phyloP scores from a whole-genome alignment of 2,888 invertebrate genomes.

The Ctena decussata region DNA sequence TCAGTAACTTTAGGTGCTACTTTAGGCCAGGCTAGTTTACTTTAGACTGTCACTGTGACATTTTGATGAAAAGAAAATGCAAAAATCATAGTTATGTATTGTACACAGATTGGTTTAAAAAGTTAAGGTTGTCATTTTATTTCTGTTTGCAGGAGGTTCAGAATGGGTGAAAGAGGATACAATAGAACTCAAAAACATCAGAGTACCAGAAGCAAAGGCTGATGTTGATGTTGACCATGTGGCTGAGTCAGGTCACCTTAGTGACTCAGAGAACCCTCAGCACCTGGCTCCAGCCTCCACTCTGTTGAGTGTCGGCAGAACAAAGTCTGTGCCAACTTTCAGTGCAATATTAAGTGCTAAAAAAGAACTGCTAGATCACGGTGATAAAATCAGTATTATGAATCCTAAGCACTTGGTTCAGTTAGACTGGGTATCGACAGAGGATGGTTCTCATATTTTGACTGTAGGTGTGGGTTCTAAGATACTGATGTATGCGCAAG shows the following conservation, averaged over 20 bases:
- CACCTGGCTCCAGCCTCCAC: conserved; percentile 69
- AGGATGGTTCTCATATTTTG: conserved; percentile 99
- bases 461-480: conserved; percentile 95
- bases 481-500: conserved; percentile 94
- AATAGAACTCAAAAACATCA: conserved; percentile 97
- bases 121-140: not conserved
- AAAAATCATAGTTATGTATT: no score
- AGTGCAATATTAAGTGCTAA: conserved; percentile 82
- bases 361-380: conserved; percentile 54
- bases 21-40: no score
- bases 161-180: conserved; percentile 98
- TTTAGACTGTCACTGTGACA: no score
- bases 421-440: conserved; percentile 99
- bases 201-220: conserved; percentile 88
- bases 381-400: conserved; percentile 66
- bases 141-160: conserved; percentile 90
- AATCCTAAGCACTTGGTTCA: conserved; percentile 91
- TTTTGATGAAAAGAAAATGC: no score
- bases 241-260: conserved; percentile 31
- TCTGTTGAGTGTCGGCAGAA: conserved; percentile 72
- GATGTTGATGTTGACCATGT: conserved; percentile 79
- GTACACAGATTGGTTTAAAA: no score
- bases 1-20: no score
- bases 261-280: conserved; percentile 55
- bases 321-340: conserved; percentile 83